Evolutionary conservation across 2,888 invertebrate genomes (phyloP).

Genomic region (Holacanthella duospinosa): DNA sequence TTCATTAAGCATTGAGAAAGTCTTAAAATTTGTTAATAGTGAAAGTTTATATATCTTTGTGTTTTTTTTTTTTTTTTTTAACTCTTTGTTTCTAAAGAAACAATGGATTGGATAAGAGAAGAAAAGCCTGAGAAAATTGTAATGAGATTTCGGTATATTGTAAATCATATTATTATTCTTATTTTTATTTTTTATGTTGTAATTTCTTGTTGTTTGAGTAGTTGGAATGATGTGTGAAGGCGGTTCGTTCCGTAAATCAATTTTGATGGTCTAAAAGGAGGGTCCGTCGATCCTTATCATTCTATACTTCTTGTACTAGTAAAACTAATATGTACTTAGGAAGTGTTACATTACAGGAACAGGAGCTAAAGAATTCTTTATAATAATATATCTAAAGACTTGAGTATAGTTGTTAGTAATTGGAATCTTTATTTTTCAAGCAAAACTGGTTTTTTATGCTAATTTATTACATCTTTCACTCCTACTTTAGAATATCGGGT

Average conservation of each 20-base stretch:
- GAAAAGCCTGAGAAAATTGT: neutral
- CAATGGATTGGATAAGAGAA: too few species aligned
- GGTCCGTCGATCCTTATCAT: neutral
- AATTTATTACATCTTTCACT: neutral
- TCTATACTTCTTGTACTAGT: neutral
- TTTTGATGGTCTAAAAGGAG: neutral
- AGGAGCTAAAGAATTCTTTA: neutral
- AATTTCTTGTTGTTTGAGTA: neutral
- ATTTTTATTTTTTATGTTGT: too few species aligned
- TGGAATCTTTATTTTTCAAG: too few species aligned
- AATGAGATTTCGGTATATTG: neutral
- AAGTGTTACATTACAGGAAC: neutral
- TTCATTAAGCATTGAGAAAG: too few species aligned
- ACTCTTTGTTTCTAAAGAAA: too few species aligned
- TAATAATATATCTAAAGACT: too few species aligned
- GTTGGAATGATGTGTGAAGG: neutral
- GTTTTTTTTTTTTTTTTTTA: too few species aligned
- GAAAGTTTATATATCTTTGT: too few species aligned
- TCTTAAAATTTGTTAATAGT: too few species aligned
- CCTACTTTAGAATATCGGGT: too few species aligned
- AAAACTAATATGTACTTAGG: neutral
- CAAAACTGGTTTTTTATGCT: neutral
- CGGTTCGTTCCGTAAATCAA: neutral
- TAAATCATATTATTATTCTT: too few species aligned
- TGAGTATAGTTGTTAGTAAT: neutral